These are phyloP conservation scores for Salvelinus fontinalis DNA, from an alignment of 2,113 vertebrate genomes.

Conservation along the genomic window DNA sequence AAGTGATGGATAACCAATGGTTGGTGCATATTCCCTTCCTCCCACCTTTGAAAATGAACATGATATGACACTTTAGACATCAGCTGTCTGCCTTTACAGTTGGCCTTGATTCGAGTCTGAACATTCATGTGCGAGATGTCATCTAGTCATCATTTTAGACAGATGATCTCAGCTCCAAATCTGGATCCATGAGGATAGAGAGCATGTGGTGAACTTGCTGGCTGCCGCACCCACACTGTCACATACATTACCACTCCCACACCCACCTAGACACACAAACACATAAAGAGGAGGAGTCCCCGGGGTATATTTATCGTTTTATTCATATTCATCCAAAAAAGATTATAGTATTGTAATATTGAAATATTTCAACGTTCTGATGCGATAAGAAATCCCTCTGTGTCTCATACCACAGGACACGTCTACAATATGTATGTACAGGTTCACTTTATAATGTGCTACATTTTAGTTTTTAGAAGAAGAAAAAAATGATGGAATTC, in stretches of 20 bases:
- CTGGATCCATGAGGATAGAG: slow-evolving; percentile 42
- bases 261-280: slow-evolving; percentile 11
- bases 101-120: neutral
- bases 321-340: neutral
- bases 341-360: no score
- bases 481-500: neutral
- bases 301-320: slow-evolving; percentile 2
- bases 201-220: slow-evolving; percentile 65
- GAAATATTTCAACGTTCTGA: neutral
- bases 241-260: slow-evolving; percentile 18
- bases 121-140: neutral
- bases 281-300: slow-evolving; percentile 8
- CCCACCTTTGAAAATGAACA: neutral
- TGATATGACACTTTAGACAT: neutral
- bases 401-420: neutral
- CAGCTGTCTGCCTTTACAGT: neutral
- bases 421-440: neutral
- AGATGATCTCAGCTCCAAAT: slow-evolving; percentile 37
- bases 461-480: neutral
- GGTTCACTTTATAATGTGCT: neutral
- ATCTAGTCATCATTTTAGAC: neutral
- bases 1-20: neutral
- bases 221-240: slow-evolving; percentile 65
- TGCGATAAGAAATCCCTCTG: neutral
- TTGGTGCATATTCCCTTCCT: neutral